Evolutionary conservation across 2,797 vertebrate genomes (phyloP).

Genomic region (Morelia viridis): DNA sequence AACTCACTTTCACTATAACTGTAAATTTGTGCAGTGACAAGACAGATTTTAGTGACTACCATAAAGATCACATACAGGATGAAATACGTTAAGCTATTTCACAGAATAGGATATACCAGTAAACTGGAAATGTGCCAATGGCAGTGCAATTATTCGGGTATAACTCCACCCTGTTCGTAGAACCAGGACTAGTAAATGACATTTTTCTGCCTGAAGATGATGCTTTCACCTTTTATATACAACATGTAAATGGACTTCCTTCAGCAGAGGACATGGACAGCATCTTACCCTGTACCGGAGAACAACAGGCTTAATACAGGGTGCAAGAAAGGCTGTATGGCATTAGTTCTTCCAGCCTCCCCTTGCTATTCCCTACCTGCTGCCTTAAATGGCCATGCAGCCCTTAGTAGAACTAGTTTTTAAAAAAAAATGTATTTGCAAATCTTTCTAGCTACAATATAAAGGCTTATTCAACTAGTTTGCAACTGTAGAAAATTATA

Average conservation of each 20-base stretch:
- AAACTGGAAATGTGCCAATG: background rate
- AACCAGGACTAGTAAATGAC: background rate
- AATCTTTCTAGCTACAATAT: background rate
- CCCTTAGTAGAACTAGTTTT: background rate
- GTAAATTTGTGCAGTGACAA: background rate
- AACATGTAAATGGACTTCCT: background rate
- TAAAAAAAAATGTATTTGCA: background rate
- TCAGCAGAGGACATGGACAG: background rate
- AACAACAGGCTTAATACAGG: background rate
- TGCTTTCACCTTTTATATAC: background rate
- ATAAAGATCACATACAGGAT: background rate
- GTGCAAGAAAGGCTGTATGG: background rate
- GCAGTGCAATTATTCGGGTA: background rate
- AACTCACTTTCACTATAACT: background rate
- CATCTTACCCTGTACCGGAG: background rate
- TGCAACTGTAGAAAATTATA: background rate
- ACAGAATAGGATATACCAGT: background rate
- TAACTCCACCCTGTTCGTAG: background rate
- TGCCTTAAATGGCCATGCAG: background rate
- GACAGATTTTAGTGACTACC: background rate
- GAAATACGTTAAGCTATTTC: background rate
- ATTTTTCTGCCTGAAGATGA: background rate
- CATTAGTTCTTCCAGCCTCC: background rate
- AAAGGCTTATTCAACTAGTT: background rate
- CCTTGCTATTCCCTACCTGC: background rate